These are phyloP conservation scores for Elgonia sp. DNA, from an alignment of 2,888 invertebrate genomes.

Conservation along the genomic window DNA sequence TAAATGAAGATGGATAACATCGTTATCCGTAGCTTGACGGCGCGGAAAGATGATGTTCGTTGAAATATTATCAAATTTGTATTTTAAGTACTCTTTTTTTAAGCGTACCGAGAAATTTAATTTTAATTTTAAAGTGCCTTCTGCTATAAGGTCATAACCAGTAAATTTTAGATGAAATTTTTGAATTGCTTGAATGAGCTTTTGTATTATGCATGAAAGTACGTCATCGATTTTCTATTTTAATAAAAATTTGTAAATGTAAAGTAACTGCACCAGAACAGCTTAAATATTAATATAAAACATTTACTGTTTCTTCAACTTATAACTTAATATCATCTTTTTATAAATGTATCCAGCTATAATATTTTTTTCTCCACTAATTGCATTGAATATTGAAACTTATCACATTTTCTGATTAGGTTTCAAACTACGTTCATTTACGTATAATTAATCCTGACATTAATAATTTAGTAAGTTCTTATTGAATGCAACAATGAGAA, in stretches of 20 bases:
- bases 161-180: background rate
- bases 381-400: no score
- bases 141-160: background rate
- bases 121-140: slow-evolving; percentile 21
- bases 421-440: background rate
- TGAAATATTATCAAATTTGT: slow-evolving; percentile 24
- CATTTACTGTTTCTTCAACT: no score
- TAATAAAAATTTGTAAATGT: background rate
- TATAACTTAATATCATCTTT: no score
- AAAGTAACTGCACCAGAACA: no score
- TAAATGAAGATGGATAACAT: slow-evolving; percentile 83
- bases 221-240: slow-evolving; percentile 8
- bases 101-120: background rate
- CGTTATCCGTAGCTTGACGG: slow-evolving; percentile 76
- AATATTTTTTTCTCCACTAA: no score
- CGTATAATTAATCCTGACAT: background rate
- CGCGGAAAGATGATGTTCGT: slow-evolving; percentile 5
- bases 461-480: slow-evolving; percentile 34
- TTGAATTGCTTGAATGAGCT: background rate
- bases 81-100: slow-evolving; percentile 4
- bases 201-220: background rate
- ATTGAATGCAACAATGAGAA: slow-evolving; percentile 42
- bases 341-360: no score
- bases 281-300: no score
- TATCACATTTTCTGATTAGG: background rate